These are phyloP conservation scores for Calliopum simillimum DNA, from an alignment of 2,888 invertebrate species.

Conservation along the genomic window DNA sequence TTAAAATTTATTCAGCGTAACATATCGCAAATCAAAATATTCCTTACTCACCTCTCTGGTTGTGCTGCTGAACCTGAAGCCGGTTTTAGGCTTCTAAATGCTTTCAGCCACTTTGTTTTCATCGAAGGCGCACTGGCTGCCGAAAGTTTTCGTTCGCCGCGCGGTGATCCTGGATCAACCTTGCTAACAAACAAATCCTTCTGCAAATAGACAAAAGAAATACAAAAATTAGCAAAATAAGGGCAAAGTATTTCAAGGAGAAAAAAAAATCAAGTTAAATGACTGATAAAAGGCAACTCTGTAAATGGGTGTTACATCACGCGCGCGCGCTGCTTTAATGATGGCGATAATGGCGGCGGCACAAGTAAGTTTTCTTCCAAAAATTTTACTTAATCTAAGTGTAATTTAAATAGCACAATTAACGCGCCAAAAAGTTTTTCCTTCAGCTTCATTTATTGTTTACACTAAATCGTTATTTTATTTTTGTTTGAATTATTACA, in stretches of 20 bases:
- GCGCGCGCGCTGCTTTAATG: slow-evolving; percentile 14
- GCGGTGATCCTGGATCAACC: slow-evolving; percentile 75
- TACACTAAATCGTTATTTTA: neutral
- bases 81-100: slow-evolving; percentile 93
- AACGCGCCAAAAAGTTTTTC: neutral
- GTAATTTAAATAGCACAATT: slow-evolving; percentile 16
- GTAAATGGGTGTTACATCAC: no score
- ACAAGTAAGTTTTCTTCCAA: neutral
- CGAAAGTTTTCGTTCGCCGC: slow-evolving; percentile 85
- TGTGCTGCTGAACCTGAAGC: slow-evolving; percentile 72
- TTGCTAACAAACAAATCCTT: slow-evolving; percentile 87
- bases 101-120: slow-evolving; percentile 98
- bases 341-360: slow-evolving; percentile 7
- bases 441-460: neutral
- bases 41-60: slow-evolving; percentile 74
- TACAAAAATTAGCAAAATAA: neutral
- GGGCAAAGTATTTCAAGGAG: slow-evolving; percentile 12
- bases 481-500: neutral
- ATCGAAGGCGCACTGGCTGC: slow-evolving; percentile 88
- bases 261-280: slow-evolving; percentile 11
- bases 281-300: no score
- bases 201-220: slow-evolving; percentile 68
- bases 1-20: no score
- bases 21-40: neutral
- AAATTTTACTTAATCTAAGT: slow-evolving; percentile 3